phyloP scores from a whole-genome alignment of 2,888 invertebrate species.

The Scelioninae gen. 1 region DNA sequence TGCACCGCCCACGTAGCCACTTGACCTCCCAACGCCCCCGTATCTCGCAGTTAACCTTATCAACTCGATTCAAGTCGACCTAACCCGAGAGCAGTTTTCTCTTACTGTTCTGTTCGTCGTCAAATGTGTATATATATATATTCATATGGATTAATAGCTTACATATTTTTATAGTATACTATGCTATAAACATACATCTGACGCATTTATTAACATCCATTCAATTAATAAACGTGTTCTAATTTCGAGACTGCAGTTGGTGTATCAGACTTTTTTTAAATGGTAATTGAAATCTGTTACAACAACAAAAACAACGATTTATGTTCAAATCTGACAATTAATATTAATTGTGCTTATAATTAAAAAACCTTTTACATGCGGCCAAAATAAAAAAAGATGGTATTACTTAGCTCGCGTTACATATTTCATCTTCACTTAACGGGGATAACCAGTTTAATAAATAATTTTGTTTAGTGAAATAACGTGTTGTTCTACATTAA shows the following conservation, averaged over 20 bases:
- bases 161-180: conserved; percentile 13
- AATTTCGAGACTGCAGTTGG: too few relatives aligned
- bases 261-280: too few relatives aligned
- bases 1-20: conserved; percentile 82
- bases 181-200: too few relatives aligned
- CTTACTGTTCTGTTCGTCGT: conserved; percentile 34
- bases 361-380: too few relatives aligned
- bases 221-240: too few relatives aligned
- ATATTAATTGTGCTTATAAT: too few relatives aligned
- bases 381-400: too few relatives aligned
- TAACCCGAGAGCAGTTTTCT: conserved; percentile 75
- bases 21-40: conserved; percentile 84
- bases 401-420: neutral
- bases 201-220: too few relatives aligned
- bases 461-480: conserved; percentile 41
- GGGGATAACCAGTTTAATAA: conserved; percentile 38
- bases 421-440: conserved; percentile 22
- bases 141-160: conserved; percentile 34
- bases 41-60: conserved; percentile 84
- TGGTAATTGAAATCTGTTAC: too few relatives aligned
- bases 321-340: too few relatives aligned
- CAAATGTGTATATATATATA: conserved; percentile 34
- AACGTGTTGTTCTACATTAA: conserved; percentile 56
- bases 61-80: conserved; percentile 82
- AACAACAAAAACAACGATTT: too few relatives aligned